Evolutionary conservation across 1,140 invertebrate genomes (phyloP).

Genomic region (Bombus soroeensis): DNA sequence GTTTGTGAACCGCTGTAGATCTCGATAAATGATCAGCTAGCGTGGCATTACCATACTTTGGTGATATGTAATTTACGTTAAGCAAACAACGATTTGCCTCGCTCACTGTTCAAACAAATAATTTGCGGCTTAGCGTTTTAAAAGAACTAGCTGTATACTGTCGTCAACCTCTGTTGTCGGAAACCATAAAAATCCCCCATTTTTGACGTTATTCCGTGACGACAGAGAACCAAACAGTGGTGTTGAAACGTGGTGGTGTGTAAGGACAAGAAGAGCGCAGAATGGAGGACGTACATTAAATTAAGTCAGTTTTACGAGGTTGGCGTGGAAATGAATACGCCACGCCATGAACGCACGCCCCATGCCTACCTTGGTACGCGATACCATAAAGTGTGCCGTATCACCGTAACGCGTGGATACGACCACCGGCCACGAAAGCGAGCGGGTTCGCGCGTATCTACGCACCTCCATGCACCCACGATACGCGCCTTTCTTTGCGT

Average conservation of each 20-base stretch:
- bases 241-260: not conserved
- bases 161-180: not conserved
- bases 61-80: too few species aligned
- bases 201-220: slow-evolving; percentile 59
- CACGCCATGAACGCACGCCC: slow-evolving; percentile 49
- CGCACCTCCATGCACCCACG: slow-evolving; percentile 37
- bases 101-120: not conserved
- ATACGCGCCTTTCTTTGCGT: slow-evolving; percentile 33
- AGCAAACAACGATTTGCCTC: not conserved
- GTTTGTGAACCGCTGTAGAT: too few species aligned
- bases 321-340: slow-evolving; percentile 76
- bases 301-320: slow-evolving; percentile 78
- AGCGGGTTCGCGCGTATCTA: slow-evolving; percentile 47
- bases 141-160: not conserved
- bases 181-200: not conserved
- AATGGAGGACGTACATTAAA: slow-evolving; percentile 70
- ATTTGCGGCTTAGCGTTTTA: not conserved
- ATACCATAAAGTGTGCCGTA: slow-evolving; percentile 77
- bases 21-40: too few species aligned
- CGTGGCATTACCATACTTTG: too few species aligned
- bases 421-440: slow-evolving; percentile 70
- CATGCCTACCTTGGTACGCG: slow-evolving; percentile 71
- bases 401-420: slow-evolving; percentile 73
- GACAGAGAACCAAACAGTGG: not conserved
- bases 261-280: not conserved